phyloP scores from a whole-genome alignment of 2,797 vertebrate species.

The Leuciscus waleckii region DNA sequence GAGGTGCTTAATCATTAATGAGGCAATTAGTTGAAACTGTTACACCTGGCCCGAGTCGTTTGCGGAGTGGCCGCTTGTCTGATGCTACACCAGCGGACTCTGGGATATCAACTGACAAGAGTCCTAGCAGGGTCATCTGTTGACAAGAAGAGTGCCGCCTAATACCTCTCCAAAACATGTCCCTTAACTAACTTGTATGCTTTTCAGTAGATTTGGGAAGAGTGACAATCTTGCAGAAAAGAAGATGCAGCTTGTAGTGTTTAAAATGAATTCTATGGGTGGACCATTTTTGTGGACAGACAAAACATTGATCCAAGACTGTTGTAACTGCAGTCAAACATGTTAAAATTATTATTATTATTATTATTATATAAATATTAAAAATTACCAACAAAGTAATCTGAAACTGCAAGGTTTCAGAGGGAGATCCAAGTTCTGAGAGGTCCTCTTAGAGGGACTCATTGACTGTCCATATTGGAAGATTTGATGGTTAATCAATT shows the following conservation, averaged over 20 bases:
- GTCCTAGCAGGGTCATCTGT: constrained; percentile 52
- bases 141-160: constrained; percentile 33
- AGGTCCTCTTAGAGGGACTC: constrained; percentile 75
- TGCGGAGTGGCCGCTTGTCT: constrained; percentile 67
- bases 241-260: constrained; percentile 47
- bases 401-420: constrained; percentile 73
- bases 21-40: constrained; percentile 85
- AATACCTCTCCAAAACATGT: constrained; percentile 24
- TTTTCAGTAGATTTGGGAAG: constrained; percentile 6
- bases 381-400: constrained; percentile 74
- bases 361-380: background rate
- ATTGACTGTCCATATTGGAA: constrained; percentile 77
- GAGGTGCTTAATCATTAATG: constrained; percentile 85
- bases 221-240: constrained; percentile 2
- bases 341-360: background rate
- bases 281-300: constrained; percentile 76
- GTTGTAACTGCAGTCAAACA: constrained; percentile 75
- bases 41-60: constrained; percentile 71
- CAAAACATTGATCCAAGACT: constrained; percentile 72
- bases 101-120: constrained; percentile 53
- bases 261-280: constrained; percentile 73
- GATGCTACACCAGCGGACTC: constrained; percentile 66
- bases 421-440: constrained; percentile 75
- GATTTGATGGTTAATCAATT: constrained; percentile 82
- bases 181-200: constrained; percentile 6